Evolutionary conservation across 2,888 invertebrate genomes (phyloP).

Genomic region (Orthonevra nobilis): DNA sequence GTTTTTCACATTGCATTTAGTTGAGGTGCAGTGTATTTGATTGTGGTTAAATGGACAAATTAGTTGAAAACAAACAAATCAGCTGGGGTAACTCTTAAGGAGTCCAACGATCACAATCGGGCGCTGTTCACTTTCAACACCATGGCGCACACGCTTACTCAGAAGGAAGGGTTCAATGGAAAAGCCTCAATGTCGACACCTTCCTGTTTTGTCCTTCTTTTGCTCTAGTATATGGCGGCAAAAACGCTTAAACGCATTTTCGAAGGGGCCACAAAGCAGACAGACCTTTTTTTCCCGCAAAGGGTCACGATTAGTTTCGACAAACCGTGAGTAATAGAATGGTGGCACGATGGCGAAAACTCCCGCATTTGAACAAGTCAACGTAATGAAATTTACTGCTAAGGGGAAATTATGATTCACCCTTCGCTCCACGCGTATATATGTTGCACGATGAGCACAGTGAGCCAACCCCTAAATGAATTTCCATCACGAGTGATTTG

Average conservation of each 20-base stretch:
- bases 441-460: conserved; percentile 38
- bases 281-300: conserved; percentile 6
- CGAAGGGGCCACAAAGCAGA: conserved; percentile 13
- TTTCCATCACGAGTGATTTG: conserved; percentile 49
- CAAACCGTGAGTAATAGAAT: conserved; percentile 55
- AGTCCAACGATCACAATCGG: conserved; percentile 12
- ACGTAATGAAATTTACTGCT: conserved; percentile 52
- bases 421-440: conserved; percentile 46
- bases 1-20: conserved; percentile 4
- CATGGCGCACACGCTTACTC: conserved; percentile 42
- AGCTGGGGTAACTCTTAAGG: conserved; percentile 7
- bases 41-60: conserved; percentile 61
- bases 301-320: conserved; percentile 50
- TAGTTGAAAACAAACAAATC: conserved; percentile 41
- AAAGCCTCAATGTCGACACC: conserved; percentile 40
- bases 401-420: conserved; percentile 68
- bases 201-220: conserved; percentile 5
- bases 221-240: conserved; percentile 32
- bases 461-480: conserved; percentile 60
- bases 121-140: conserved; percentile 44
- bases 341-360: neutral
- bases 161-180: too few species aligned
- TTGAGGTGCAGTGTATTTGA: conserved; percentile 29
- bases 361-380: conserved; percentile 53
- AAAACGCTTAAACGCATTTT: conserved; percentile 39